Evolutionary conservation across 1,140 invertebrate species (phyloP).

Genomic region (Zaprionus davidi): DNA sequence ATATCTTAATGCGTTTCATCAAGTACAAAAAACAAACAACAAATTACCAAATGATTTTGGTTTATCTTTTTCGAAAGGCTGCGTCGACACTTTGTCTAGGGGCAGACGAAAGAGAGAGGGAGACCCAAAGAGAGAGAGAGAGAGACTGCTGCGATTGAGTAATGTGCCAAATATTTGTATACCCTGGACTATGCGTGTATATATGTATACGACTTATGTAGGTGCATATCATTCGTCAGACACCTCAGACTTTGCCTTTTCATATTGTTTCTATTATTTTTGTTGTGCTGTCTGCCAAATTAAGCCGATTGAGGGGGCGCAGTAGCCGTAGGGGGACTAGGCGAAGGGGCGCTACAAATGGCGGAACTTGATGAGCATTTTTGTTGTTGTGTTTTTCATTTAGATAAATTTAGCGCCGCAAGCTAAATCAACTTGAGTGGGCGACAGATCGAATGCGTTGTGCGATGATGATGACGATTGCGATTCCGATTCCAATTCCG

Average conservation of each 20-base stretch:
- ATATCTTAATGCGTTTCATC: slow-evolving; percentile 11
- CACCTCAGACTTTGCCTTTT: slow-evolving; percentile 14
- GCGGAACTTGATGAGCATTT: slow-evolving; percentile 13
- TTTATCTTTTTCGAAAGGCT: slow-evolving; percentile 1
- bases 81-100: slow-evolving; percentile 33
- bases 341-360: neutral
- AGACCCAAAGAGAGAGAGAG: neutral
- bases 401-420: slow-evolving; percentile 27
- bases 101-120: neutral
- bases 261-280: neutral
- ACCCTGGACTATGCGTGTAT: slow-evolving; percentile 1
- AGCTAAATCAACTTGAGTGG: slow-evolving; percentile 36
- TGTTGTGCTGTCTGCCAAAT: slow-evolving; percentile 25
- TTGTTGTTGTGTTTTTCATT: slow-evolving; percentile 5
- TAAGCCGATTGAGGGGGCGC: slow-evolving; percentile 26
- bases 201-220: neutral
- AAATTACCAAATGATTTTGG: neutral
- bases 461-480: slow-evolving; percentile 14
- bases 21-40: neutral
- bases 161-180: slow-evolving; percentile 31
- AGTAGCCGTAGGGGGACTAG: neutral
- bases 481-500: slow-evolving; percentile 5
- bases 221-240: slow-evolving; percentile 31
- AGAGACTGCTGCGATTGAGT: slow-evolving; percentile 20
- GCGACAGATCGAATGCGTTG: slow-evolving; percentile 28